Evolutionary conservation across 2,113 vertebrate genomes (phyloP).

Genomic region (Alethe castanea): DNA sequence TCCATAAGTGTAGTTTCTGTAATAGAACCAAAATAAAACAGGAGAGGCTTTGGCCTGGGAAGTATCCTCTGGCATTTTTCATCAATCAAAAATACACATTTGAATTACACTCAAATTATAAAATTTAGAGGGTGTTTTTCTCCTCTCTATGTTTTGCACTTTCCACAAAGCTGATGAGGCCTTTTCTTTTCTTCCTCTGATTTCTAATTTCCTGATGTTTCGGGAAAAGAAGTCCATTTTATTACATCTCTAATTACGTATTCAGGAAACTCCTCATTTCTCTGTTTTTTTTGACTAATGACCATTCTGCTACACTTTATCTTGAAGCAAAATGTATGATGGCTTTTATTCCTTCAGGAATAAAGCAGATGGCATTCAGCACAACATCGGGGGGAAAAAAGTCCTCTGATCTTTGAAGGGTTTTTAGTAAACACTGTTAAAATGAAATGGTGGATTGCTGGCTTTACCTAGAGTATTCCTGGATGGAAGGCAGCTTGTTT

Average conservation of each 20-base stretch:
- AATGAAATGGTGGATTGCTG: not conserved
- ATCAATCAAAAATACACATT: not conserved
- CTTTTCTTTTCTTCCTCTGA: not conserved
- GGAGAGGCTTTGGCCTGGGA: not conserved
- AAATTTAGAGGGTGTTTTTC: not conserved
- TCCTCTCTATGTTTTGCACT: not conserved
- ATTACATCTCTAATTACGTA: not conserved
- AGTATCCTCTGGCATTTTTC: not conserved
- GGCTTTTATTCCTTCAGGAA: not conserved
- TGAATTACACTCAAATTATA: not conserved
- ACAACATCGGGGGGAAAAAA: not conserved
- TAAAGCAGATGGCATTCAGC: not conserved
- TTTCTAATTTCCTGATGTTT: not conserved
- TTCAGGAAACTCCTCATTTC: not conserved
- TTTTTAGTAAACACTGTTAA: not conserved
- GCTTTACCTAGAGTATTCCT: not conserved
- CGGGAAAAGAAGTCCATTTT: not conserved
- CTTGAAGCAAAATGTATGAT: not conserved
- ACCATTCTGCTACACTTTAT: not conserved
- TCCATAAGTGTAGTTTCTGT: not conserved
- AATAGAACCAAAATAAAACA: not conserved
- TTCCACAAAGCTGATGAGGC: not conserved
- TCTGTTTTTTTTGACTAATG: not conserved
- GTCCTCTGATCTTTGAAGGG: not conserved
- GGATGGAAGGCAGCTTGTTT: not conserved